phyloP scores from a whole-genome alignment of 2,888 invertebrate species.

The Dioctria rufipes region DNA sequence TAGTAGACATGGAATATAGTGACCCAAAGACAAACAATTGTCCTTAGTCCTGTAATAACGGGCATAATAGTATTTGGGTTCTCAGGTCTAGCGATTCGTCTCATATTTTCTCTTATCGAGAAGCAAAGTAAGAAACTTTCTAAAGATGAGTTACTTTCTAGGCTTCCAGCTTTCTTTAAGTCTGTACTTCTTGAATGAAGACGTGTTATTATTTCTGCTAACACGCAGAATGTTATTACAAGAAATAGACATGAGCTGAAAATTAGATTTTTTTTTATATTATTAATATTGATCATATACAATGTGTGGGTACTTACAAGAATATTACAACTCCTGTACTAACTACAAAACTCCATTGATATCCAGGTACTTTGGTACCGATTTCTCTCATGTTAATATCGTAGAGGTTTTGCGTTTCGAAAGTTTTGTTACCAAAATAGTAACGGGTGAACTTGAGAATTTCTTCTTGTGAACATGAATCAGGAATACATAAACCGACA shows the following conservation, averaged over 20 bases:
- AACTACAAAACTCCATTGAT: conserved; percentile 63
- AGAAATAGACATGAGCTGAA: conserved; percentile 33
- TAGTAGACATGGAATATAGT: conserved; percentile 66
- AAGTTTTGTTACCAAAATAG: conserved; percentile 65
- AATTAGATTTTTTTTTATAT: not conserved
- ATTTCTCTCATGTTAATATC: conserved; percentile 64
- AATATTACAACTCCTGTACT: conserved; percentile 62
- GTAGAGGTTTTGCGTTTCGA: conserved; percentile 65
- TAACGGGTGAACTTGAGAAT: conserved; percentile 63
- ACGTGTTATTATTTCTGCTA: conserved; percentile 62
- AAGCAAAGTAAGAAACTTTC: conserved; percentile 64
- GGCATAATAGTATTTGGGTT: conserved; percentile 62
- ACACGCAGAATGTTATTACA: conserved; percentile 58
- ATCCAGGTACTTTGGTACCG: conserved; percentile 63
- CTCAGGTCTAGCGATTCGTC: conserved; percentile 60
- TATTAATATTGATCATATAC: not conserved
- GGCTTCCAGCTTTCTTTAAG: conserved; percentile 48
- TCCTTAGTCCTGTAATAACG: conserved; percentile 64
- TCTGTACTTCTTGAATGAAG: conserved; percentile 56
- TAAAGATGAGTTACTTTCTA: conserved; percentile 50
- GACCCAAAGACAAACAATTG: conserved; percentile 65
- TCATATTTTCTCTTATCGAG: conserved; percentile 62
- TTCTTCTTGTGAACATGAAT: conserved; percentile 67
- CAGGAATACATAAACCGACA: conserved; percentile 72
- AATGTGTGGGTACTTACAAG: conserved; percentile 63